phyloP scores from a whole-genome alignment of 2,888 invertebrate genomes.

The Eupithecia vulgata region DNA sequence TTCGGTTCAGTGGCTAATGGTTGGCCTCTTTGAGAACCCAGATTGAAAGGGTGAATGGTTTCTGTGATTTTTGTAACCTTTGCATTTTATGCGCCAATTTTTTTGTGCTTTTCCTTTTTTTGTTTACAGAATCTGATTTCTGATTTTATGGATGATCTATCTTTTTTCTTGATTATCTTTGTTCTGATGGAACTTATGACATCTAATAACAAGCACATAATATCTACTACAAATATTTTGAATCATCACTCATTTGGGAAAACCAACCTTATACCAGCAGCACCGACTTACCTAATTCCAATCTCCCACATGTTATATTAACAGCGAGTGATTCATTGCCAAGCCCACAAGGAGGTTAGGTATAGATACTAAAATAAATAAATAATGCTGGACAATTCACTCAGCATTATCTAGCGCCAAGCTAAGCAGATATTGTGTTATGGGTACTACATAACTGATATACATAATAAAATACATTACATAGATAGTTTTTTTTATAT shows the following conservation, averaged over 20 bases:
- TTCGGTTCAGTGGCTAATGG: slow-evolving; percentile 32
- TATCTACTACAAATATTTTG: neutral
- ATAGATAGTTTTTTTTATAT: too few species aligned
- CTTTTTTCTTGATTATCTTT: neutral
- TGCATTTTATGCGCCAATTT: too few species aligned
- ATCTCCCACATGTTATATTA: neutral
- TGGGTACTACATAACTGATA: too few species aligned
- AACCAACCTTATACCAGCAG: neutral
- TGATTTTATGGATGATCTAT: neutral
- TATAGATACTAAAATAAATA: too few species aligned
- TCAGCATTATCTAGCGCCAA: too few species aligned
- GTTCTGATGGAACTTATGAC: neutral
- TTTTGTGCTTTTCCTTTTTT: too few species aligned
- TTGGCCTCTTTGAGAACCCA: slow-evolving; percentile 24
- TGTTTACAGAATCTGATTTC: neutral
- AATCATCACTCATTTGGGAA: neutral
- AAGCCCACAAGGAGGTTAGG: neutral
- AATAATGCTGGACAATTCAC: too few species aligned
- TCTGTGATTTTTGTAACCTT: neutral
- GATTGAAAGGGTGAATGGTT: slow-evolving; percentile 21
- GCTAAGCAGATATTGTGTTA: too few species aligned
- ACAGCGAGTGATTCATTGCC: neutral
- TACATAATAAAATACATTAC: too few species aligned
- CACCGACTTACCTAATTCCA: neutral
- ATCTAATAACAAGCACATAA: neutral